phyloP scores from a whole-genome alignment of 2,888 invertebrate species.

The Pseudanteris insignis region DNA sequence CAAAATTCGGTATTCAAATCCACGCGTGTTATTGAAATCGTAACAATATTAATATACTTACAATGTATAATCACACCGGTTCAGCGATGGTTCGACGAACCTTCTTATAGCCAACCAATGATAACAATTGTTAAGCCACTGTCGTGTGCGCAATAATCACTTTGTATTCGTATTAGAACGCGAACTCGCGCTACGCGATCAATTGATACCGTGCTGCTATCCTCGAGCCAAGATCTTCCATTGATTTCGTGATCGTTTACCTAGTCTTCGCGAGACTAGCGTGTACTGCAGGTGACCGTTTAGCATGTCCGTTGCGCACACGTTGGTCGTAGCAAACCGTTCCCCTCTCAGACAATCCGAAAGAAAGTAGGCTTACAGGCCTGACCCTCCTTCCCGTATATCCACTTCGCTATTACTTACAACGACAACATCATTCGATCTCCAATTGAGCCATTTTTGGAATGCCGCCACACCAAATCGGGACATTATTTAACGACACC shows the following conservation, averaged over 20 bases:
- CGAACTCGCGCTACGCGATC: slow-evolving; percentile 35
- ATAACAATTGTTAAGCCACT: slow-evolving; percentile 23
- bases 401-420: slow-evolving; percentile 52
- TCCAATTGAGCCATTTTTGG: slow-evolving; percentile 26
- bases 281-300: slow-evolving; percentile 49
- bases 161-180: slow-evolving; percentile 18
- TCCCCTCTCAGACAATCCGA: slow-evolving; percentile 46
- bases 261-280: slow-evolving; percentile 47
- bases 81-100: too few relatives aligned
- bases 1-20: too few relatives aligned
- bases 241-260: slow-evolving; percentile 46
- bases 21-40: too few relatives aligned
- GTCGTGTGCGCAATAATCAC: slow-evolving; percentile 9
- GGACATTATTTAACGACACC: slow-evolving; percentile 18
- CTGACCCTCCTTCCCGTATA: slow-evolving; percentile 55
- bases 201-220: slow-evolving; percentile 32
- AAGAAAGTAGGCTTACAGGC: slow-evolving; percentile 60
- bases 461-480: slow-evolving; percentile 20
- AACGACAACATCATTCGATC: slow-evolving; percentile 42
- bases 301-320: slow-evolving; percentile 49
- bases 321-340: slow-evolving; percentile 41
- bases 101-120: slow-evolving; percentile 1
- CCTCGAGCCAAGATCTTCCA: slow-evolving; percentile 34
- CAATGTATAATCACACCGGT: too few relatives aligned
- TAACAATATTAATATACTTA: too few relatives aligned